Base-by-base conservation (phyloP, 2,888 invertebrate species). In the Sesia apiformis region DNA sequence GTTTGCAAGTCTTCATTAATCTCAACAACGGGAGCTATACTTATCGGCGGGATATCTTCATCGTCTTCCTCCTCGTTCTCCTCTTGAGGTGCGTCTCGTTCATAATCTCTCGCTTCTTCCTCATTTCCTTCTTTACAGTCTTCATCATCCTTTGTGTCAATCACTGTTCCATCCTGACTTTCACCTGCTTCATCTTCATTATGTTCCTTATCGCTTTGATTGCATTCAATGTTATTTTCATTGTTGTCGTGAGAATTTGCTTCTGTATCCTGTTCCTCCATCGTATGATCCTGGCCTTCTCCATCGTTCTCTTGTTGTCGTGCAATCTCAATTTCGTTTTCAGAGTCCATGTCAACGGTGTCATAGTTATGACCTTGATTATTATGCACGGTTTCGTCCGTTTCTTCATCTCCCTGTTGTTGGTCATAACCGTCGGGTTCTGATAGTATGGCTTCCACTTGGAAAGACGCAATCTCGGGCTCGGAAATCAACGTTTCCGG, bases 401-500 rank as follows among this genome's bases (percentile, higher is more conserved):
- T 67, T 8, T 61, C 63, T 4, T 69, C 67, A 7, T 71, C 69
- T 3, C 64, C 63, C 56, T 75, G 62, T 59, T 74, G 71, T 53
- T 73, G 72, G 39, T 81, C 79, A 59, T 77, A 86, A 3, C 71
- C 75, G 59, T 84, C 87, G 1, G 89, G 90, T 63, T 90, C 90
- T 0, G 89, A 81, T 46, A 90, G 66, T 58, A 90, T 89, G 40
- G 90, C 67, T 66, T 90, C 90, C 23, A 90, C 90, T 77, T 90
- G 90, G 60, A 90, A 90, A 23, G 89, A 88, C 6, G 90, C 84
- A 52, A 90, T 85, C 72, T 90, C 90, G 5, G 90, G 90, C 63
- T 90, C 89, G 2, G 90, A 90, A 67, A 90, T 88, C 53, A 90
- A 70, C 5, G 89, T 89, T 65, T 90, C 90, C 0, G 90, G 90